Percentiles rank a stretch among this genome's conserved stretches.
These are phyloP conservation scores for Pithys albifrons DNA, from an alignment of 2,113 vertebrate species.

Conservation along the genomic window DNA sequence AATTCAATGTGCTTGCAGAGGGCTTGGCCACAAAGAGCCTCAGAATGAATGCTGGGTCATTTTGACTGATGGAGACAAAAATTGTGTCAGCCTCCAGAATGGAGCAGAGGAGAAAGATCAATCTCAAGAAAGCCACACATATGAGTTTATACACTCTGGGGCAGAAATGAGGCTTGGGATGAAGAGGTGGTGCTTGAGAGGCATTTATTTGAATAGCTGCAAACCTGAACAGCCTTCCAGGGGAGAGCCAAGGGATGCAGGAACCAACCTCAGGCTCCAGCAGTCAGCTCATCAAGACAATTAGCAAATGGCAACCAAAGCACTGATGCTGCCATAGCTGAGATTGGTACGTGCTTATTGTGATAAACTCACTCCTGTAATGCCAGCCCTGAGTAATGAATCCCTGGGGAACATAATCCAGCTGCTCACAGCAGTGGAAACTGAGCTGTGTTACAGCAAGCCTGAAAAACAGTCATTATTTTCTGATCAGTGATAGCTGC, in stretches of 20 bases:
- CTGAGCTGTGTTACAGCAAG: background rate
- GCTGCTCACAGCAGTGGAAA: background rate
- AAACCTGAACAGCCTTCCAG: conserved; percentile 12
- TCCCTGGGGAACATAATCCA: background rate
- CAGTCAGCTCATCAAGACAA: background rate
- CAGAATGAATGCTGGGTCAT: conserved; percentile 1
- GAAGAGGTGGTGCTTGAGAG: background rate
- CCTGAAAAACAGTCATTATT: background rate
- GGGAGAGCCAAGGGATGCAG: background rate
- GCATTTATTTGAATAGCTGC: conserved; percentile 1
- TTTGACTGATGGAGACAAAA: conserved; percentile 44
- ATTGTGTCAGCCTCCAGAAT: conserved; percentile 26
- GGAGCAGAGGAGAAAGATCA: conserved; percentile 34
- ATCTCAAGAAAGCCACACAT: conserved; percentile 15
- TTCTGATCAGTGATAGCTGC: background rate
- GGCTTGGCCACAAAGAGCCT: conserved; percentile 29
- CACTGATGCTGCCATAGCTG: background rate
- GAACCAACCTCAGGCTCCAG: background rate
- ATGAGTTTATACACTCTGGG: background rate
- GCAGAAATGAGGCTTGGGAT: background rate
- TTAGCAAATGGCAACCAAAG: conserved; percentile 2
- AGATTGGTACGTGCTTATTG: background rate
- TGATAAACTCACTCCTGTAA: background rate
- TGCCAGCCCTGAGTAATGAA: background rate
- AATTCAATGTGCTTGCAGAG: conserved; percentile 23